Conservation (phyloP, 2,888 invertebrate genomes). For the Tigriopus californicus region DNA sequence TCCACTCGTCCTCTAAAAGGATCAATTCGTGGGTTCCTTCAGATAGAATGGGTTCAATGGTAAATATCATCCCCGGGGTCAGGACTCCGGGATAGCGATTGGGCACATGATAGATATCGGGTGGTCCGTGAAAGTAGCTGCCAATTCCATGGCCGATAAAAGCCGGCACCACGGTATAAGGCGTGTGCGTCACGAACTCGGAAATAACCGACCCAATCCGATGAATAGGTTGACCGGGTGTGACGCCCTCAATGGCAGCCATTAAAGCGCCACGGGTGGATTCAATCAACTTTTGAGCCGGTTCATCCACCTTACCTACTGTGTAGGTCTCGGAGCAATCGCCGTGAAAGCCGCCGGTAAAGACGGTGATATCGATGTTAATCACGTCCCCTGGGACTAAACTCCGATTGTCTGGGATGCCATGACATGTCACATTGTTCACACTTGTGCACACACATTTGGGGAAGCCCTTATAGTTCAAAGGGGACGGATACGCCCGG, state of each 20-base stretch:
- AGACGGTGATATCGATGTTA: conserved; percentile 77
- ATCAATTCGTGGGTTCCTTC: conserved; percentile 31
- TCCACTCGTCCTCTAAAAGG: conserved; percentile 44
- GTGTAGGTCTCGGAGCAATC: conserved; percentile 73
- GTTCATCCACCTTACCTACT: conserved; percentile 61
- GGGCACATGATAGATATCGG: conserved; percentile 56
- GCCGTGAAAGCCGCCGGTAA: conserved; percentile 64
- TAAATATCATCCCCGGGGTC: conserved; percentile 80
- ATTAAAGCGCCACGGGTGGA: conserved; percentile 50
- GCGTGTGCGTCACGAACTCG: conserved; percentile 39
- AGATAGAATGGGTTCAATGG: conserved; percentile 72
- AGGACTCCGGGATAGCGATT: conserved; percentile 32
- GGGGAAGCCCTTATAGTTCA: conserved; percentile 45
- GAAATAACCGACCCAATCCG: conserved; percentile 40
- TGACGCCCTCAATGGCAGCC: conserved; percentile 37
- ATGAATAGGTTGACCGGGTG: conserved; percentile 33
- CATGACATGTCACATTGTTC: conserved; percentile 47
- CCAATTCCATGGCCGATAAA: conserved; percentile 89
- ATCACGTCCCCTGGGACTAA: conserved; percentile 68
- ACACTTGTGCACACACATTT: conserved; percentile 31
- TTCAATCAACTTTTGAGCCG: conserved; percentile 45
- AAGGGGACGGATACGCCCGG: conserved; percentile 71
- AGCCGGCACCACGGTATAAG: conserved; percentile 49
- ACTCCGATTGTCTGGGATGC: conserved; percentile 70
- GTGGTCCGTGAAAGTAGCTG: conserved; percentile 72